Percentiles rank a stretch among this genome's conserved stretches.
These are phyloP conservation scores for Diabrotica balteata DNA, from an alignment of 2,888 invertebrate species.

Conservation along the genomic window DNA sequence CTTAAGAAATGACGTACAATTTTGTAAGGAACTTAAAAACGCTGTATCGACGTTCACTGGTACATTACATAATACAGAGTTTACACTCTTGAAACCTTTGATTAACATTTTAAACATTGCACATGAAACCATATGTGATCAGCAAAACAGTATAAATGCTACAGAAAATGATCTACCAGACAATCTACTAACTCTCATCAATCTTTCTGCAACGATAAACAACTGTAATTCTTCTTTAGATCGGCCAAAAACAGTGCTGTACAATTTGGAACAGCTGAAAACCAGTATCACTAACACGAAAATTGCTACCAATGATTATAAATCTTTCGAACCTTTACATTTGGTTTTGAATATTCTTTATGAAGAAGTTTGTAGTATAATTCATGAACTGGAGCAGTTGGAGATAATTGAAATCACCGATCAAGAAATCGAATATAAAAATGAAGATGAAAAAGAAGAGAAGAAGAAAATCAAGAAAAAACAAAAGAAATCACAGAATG, in stretches of 20 bases:
- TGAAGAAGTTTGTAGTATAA: conserved; percentile 16
- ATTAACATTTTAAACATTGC: conserved; percentile 26
- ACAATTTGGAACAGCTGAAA: conserved; percentile 24
- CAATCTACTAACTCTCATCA: neutral
- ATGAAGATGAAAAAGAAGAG: neutral
- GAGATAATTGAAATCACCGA: conserved; percentile 26
- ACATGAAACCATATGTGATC: conserved; percentile 31
- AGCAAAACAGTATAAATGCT: conserved; percentile 22
- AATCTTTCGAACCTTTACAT: conserved; percentile 24
- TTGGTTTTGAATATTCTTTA: conserved; percentile 22
- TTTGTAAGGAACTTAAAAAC: conserved; percentile 29
- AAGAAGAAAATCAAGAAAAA: conserved; percentile 5
- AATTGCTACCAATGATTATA: conserved; percentile 6
- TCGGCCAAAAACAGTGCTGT: neutral
- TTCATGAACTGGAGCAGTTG: conserved; percentile 17
- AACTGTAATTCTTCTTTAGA: conserved; percentile 1
- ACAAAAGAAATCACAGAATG: conserved; percentile 22
- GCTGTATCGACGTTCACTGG: conserved; percentile 13
- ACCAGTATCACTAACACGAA: conserved; percentile 13
- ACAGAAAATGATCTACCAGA: conserved; percentile 20
- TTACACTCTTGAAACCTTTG: conserved; percentile 23
- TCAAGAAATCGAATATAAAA: conserved; percentile 6
- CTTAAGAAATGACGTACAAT: conserved; percentile 40
- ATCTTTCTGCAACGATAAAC: conserved; percentile 12
- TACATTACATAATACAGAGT: conserved; percentile 2